These are phyloP conservation scores for Tetraodon nigroviridis DNA, from an alignment of 2,113 vertebrate genomes.

Conservation along the genomic window DNA sequence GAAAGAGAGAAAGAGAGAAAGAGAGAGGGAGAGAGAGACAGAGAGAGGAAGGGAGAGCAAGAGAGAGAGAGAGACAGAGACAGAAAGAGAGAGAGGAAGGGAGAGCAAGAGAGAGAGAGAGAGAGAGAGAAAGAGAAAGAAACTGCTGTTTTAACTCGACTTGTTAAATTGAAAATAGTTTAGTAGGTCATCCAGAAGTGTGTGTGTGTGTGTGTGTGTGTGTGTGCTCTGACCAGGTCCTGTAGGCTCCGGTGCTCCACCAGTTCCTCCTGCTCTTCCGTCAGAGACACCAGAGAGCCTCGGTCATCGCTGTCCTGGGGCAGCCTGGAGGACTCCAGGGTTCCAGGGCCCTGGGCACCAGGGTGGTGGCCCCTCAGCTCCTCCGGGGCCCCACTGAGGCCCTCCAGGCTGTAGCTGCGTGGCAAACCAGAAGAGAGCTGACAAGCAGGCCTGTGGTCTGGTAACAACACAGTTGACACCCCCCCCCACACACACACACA, in stretches of 20 bases:
- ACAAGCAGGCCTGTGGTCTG: background rate
- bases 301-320: constrained; percentile 73
- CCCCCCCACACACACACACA: background rate
- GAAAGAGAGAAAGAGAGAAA: too few species aligned
- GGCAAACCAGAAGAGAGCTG: constrained; percentile 27
- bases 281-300: constrained; percentile 84
- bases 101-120: too few species aligned
- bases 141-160: too few species aligned
- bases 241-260: constrained; percentile 69
- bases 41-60: background rate
- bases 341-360: constrained; percentile 61
- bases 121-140: too few species aligned
- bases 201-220: background rate
- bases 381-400: constrained; percentile 76
- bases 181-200: too few species aligned
- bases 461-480: constrained; percentile 10
- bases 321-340: constrained; percentile 68
- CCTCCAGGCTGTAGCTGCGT: constrained; percentile 92
- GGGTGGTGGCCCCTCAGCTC: constrained; percentile 73
- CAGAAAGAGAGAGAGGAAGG: too few species aligned
- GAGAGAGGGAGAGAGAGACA: too few species aligned
- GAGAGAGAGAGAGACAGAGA: background rate
- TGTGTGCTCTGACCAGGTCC: constrained; percentile 70
- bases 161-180: too few species aligned
- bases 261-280: constrained; percentile 81